Conservation (phyloP, 2,888 invertebrate species). For the Sminthurinus aureus region DNA sequence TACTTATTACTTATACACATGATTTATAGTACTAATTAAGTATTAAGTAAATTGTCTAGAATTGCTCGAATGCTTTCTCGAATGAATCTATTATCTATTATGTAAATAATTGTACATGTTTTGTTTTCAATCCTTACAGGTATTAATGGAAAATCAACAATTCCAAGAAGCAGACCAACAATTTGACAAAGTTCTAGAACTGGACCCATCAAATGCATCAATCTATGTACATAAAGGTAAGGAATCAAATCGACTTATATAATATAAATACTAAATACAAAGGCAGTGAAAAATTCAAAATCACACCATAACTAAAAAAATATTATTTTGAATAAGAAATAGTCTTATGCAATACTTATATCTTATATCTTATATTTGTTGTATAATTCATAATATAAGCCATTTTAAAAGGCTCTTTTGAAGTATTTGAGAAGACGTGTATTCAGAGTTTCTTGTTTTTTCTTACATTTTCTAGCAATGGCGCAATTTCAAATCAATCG, state of each 20-base stretch:
- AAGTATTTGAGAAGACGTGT: too few relatives aligned
- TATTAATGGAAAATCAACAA: slow-evolving; percentile 83
- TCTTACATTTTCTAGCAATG: slow-evolving; percentile 61
- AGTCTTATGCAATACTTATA: too few relatives aligned
- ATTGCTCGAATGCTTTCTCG: too few relatives aligned
- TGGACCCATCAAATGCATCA: slow-evolving; percentile 85
- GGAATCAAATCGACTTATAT: slow-evolving; percentile 15
- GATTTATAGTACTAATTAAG: background rate
- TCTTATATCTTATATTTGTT: too few relatives aligned
- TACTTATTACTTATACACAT: background rate
- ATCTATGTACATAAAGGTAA: slow-evolving; percentile 85
- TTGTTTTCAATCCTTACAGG: slow-evolving; percentile 63
- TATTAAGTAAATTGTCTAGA: background rate
- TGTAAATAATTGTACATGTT: too few relatives aligned
- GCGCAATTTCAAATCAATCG: slow-evolving; percentile 85
- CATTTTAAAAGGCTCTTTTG: too few relatives aligned
- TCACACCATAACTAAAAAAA: background rate
- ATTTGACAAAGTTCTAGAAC: slow-evolving; percentile 80
- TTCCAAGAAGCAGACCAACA: slow-evolving; percentile 83
- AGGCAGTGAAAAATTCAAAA: background rate
- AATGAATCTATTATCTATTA: too few relatives aligned
- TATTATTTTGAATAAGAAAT: background rate
- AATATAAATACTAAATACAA: too few relatives aligned
- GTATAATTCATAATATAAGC: too few relatives aligned
- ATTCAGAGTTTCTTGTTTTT: background rate